Conservation (phyloP, 2,113 vertebrate genomes). For the Aramus guarauna region DNA sequence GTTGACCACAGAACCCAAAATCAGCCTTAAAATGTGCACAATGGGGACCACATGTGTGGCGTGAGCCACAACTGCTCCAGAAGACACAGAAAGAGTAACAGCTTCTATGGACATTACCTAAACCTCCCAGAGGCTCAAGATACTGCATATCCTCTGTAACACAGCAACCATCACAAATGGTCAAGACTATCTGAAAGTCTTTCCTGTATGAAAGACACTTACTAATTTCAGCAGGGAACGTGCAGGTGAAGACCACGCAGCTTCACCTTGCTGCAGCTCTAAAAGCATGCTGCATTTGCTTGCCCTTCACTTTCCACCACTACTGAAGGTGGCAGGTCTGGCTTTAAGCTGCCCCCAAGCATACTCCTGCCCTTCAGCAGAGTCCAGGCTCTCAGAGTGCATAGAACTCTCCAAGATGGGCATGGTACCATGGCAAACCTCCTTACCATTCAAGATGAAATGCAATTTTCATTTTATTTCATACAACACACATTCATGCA, state of each 20-base stretch:
- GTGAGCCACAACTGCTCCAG: neutral
- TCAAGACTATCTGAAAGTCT: neutral
- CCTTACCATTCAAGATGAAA: rapidly evolving
- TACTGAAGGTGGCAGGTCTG: neutral
- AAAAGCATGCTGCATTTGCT: neutral
- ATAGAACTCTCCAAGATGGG: neutral
- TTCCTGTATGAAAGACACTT: neutral
- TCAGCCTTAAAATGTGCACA: neutral
- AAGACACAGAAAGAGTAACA: neutral
- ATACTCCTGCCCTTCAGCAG: neutral
- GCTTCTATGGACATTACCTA: neutral
- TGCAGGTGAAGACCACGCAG: neutral
- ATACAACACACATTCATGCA: neutral
- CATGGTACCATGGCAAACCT: neutral
- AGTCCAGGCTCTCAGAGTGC: neutral
- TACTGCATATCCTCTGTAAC: neutral
- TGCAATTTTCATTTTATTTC: neutral
- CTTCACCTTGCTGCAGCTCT: neutral
- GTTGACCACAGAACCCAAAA: neutral
- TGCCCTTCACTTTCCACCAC: neutral
- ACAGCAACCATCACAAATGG: neutral
- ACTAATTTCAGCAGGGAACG: neutral
- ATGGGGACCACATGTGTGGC: rapidly evolving
- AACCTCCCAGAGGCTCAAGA: neutral
- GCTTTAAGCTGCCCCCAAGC: neutral